phyloP scores from a whole-genome alignment of 2,888 invertebrate species.

The Parnassius smintheus region DNA sequence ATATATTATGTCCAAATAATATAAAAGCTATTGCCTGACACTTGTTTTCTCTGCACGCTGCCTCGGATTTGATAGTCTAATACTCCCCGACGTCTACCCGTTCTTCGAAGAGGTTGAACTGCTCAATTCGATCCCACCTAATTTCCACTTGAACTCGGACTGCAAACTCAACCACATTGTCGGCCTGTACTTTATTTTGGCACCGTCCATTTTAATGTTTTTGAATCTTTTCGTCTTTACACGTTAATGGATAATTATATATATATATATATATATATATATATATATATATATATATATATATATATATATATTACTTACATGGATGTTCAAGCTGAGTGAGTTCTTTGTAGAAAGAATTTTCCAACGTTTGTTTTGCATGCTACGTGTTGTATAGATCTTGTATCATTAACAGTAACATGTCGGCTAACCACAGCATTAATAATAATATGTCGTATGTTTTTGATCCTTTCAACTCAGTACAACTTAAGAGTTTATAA shows the following conservation, averaged over 20 bases:
- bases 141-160: slow-evolving; percentile 49
- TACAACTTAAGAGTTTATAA: too few species aligned
- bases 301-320: slow-evolving; percentile 8
- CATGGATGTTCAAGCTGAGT: slow-evolving; percentile 25
- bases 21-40: slow-evolving; percentile 9
- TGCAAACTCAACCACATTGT: slow-evolving; percentile 12
- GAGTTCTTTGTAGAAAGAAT: background rate
- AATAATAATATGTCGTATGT: too few species aligned
- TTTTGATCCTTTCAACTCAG: too few species aligned
- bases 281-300: too few species aligned
- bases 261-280: too few species aligned
- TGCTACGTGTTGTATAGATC: too few species aligned
- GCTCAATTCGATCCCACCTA: slow-evolving; percentile 64
- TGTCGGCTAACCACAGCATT: too few species aligned
- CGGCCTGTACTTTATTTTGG: slow-evolving; percentile 19
- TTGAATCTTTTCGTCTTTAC: slow-evolving; percentile 2
- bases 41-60: slow-evolving; percentile 55
- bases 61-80: slow-evolving; percentile 50
- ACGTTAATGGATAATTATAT: slow-evolving; percentile 1
- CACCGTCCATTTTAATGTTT: slow-evolving; percentile 25
- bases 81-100: slow-evolving; percentile 63
- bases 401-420: too few species aligned
- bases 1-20: too few species aligned
- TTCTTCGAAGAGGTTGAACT: slow-evolving; percentile 65
- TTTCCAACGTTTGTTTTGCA: too few species aligned